These are phyloP conservation scores for Psittacula derbiana DNA, from an alignment of 2,797 vertebrate species.

Conservation along the genomic window DNA sequence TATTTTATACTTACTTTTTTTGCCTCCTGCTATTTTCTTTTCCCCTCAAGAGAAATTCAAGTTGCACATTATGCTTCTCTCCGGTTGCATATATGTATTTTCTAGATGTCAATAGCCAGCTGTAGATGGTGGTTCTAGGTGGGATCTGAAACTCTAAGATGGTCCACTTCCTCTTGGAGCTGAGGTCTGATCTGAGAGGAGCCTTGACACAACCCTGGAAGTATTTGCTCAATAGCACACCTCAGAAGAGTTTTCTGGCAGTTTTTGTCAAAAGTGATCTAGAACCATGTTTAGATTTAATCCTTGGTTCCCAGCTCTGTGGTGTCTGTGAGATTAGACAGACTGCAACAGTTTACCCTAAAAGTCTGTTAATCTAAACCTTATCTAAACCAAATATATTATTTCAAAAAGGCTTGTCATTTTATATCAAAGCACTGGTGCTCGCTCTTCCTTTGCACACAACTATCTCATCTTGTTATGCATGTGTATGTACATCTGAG, in stretches of 20 bases:
- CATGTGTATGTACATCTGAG: neutral
- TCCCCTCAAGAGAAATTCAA: neutral
- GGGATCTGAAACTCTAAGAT: neutral
- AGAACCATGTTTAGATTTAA: neutral
- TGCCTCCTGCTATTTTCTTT: neutral
- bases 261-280: neutral
- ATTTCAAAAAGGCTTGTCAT: conserved; percentile 4
- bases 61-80: neutral
- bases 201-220: neutral
- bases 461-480: conserved; percentile 46
- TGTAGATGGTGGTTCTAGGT: neutral
- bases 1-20: neutral
- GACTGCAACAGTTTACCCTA: neutral
- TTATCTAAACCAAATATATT: neutral
- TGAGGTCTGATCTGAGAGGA: neutral
- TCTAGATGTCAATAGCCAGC: neutral
- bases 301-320: neutral
- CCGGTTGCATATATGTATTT: neutral
- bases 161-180: neutral
- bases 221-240: neutral
- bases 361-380: neutral
- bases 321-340: neutral
- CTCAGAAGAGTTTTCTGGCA: neutral
- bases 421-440: neutral
- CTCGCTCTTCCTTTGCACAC: conserved; percentile 10